Evolutionary conservation across 2,113 vertebrate genomes (phyloP).

Genomic region (Syrmaticus mikado): DNA sequence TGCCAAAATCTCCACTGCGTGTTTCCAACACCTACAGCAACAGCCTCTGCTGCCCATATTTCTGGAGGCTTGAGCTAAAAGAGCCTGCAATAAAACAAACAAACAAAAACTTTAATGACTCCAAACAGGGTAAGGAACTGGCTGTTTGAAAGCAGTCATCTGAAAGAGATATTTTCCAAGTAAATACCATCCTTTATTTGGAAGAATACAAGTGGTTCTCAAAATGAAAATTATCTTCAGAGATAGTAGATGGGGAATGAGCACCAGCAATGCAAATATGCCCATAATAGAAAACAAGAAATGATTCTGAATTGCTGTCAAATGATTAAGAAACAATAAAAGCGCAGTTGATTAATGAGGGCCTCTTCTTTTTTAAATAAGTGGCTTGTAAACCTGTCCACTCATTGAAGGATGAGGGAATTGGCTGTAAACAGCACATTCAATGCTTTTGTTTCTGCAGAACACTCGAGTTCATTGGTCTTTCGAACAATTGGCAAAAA

Average conservation of each 20-base stretch:
- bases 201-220: not conserved
- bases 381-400: not conserved
- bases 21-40: not conserved
- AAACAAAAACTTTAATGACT: not conserved
- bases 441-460: not conserved
- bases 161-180: slow-evolving; percentile 23
- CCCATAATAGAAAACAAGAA: not conserved
- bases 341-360: not conserved
- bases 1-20: not conserved
- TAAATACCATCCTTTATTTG: not conserved
- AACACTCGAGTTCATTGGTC: not conserved
- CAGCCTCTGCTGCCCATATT: not conserved
- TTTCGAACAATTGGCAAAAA: not conserved
- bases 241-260: not conserved
- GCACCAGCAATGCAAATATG: not conserved
- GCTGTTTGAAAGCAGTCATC: not conserved
- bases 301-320: not conserved
- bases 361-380: not conserved
- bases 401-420: not conserved
- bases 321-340: slow-evolving; percentile 34
- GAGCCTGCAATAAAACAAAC: not conserved
- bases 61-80: not conserved
- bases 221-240: slow-evolving; percentile 22
- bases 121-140: not conserved
- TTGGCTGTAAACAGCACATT: not conserved